Base-by-base conservation (phyloP, 2,888 invertebrate species). In the Macaria liturata region DNA sequence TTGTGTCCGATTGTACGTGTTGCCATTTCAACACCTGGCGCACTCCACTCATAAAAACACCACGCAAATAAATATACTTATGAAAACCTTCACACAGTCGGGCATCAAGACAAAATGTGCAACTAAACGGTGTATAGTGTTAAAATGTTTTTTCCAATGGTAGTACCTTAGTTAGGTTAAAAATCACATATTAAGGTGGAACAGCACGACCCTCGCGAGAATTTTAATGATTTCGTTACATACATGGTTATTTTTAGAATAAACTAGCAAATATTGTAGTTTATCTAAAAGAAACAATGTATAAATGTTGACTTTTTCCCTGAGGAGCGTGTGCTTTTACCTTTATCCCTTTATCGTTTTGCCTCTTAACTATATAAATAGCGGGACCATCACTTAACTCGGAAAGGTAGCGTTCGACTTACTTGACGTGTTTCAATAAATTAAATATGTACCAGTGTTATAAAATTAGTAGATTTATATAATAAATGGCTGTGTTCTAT, bases 61-160 rank as follows among this genome's bases (percentile, higher is more conserved):
- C 2, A 20, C 20, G 20, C 20, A 20, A 20, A 1, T 1, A 20
- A 20, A 20, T 20, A 20, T 20, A 20, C 1, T 20, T 20, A 20
- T 20, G 20, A 20, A 20, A 20, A 20, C 20, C 34, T 37, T 7
- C 1, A 37, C 7, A 37, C 7, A 76, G 76, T 76, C 80, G 80
- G 76, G 76, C 77, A 75, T 59, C 81, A 79, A 79, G 80, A 81
- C 81, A 78, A 72, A 66, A 69, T 72, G 73, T 75, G 70, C 64
- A 66, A 72, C 69, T 73, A 64, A 71, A 66, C 68, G 74, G 70
- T 76, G 70, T 76, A 75, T 75, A 73, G 72, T 73, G 69, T 74
- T 74, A 70, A 71, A 73, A 70, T 51, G 61, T 68, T 70, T 71
- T 77, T 71, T 75, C 74, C 74, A 75, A 71, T 75, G 70, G 71